Evolutionary conservation across 2,888 invertebrate genomes (phyloP).

Genomic region (Ashinkailepas kermadecensis): DNA sequence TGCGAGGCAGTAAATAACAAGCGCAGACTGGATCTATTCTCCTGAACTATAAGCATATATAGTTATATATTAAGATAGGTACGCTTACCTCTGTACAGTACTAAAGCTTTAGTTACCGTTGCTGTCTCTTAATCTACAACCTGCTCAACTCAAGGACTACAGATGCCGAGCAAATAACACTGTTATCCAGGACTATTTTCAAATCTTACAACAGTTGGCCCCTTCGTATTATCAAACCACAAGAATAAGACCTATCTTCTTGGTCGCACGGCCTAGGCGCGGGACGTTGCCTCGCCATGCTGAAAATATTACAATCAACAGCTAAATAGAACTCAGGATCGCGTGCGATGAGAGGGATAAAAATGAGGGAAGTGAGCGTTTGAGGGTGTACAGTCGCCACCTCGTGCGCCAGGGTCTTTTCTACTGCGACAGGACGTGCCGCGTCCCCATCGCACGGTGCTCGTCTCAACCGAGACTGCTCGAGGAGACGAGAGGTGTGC

Average conservation of each 20-base stretch:
- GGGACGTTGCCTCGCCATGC: neutral
- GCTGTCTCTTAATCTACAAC: neutral
- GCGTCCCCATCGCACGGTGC: too few species aligned
- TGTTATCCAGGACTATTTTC: neutral
- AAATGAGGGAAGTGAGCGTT: too few species aligned
- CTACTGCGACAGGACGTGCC: too few species aligned
- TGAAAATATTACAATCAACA: neutral
- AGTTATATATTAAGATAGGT: neutral
- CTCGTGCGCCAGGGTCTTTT: too few species aligned
- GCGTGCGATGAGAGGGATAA: neutral
- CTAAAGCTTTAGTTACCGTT: conserved; percentile 22
- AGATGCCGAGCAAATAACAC: neutral
- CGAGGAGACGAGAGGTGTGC: too few species aligned
- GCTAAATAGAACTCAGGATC: neutral
- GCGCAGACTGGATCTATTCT: neutral
- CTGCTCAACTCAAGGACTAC: neutral
- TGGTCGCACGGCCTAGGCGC: neutral
- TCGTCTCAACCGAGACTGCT: too few species aligned
- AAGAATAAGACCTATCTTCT: neutral
- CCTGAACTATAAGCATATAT: neutral
- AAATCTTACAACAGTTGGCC: conserved; percentile 18
- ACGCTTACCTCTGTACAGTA: conserved; percentile 16
- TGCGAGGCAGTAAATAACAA: neutral
- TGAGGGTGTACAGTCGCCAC: too few species aligned
- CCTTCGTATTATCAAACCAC: conserved; percentile 16